A percentile compares a stretch with the other conserved stretches of the same genome.
phyloP scores from a whole-genome alignment of 2,797 vertebrate species.

The Emydoidea blandingii region DNA sequence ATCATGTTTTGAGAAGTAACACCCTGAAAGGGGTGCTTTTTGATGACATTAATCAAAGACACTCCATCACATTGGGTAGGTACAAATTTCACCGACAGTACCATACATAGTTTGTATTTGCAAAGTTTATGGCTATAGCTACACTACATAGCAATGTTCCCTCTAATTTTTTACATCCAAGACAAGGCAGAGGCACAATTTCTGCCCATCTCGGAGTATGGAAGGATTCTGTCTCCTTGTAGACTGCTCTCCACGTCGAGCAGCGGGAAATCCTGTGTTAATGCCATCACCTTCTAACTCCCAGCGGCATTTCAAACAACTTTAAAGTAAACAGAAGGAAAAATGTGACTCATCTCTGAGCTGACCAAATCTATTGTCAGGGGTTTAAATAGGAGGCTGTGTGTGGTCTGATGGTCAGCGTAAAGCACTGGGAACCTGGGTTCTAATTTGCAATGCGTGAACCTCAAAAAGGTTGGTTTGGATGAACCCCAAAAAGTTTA shows the following conservation, averaged over 20 bases:
- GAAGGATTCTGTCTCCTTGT: neutral
- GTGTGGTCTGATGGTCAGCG: neutral
- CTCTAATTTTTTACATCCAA: neutral
- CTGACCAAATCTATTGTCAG: constrained; percentile 4
- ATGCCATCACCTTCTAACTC: neutral
- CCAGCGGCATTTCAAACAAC: constrained; percentile 31
- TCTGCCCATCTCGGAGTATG: neutral
- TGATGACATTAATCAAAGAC: neutral
- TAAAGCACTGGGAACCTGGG: neutral
- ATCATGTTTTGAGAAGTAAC: neutral
- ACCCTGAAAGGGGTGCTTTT: neutral
- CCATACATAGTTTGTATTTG: too few relatives aligned
- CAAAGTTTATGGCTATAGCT: too few relatives aligned
- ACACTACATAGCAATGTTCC: too few relatives aligned
- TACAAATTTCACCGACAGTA: neutral
- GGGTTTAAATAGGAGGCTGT: constrained; percentile 28
- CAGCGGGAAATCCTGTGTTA: constrained; percentile 15
- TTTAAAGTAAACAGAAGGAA: constrained; percentile 41
- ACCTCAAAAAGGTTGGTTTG: neutral
- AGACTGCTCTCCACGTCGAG: neutral
- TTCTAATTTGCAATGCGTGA: neutral
- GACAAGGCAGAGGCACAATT: neutral
- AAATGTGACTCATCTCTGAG: constrained; percentile 34
- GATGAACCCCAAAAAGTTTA: neutral
- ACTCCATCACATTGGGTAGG: neutral